Evolutionary conservation across 2,113 vertebrate species (phyloP).

Genomic region (Pycnonotus jocosus): DNA sequence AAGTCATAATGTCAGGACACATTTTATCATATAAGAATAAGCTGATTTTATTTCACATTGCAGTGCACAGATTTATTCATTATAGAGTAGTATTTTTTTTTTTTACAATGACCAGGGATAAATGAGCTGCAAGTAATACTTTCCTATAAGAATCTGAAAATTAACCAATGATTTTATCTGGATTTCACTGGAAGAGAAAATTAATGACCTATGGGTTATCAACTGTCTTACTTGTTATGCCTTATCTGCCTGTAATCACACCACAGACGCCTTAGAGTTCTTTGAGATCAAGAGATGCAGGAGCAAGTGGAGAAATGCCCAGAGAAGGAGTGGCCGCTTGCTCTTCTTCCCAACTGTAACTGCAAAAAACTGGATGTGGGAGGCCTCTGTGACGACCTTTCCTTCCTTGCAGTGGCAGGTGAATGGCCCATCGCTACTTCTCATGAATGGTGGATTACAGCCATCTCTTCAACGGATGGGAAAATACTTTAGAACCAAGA

Average conservation of each 20-base stretch:
- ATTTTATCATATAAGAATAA: background rate
- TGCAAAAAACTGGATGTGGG: background rate
- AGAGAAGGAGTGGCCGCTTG: accelerated
- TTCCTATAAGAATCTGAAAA: background rate
- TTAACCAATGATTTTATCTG: background rate
- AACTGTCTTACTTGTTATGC: background rate
- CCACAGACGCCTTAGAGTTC: background rate
- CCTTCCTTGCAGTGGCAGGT: background rate
- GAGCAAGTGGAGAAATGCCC: background rate
- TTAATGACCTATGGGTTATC: background rate
- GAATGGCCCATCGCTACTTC: background rate
- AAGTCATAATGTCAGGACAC: background rate
- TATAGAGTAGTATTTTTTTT: background rate
- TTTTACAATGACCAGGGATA: background rate
- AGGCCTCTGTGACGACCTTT: background rate
- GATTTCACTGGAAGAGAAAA: background rate
- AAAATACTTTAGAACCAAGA: background rate
- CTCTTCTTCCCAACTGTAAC: background rate
- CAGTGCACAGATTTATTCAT: background rate
- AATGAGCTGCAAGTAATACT: background rate
- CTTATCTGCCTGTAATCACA: background rate
- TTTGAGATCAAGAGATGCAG: background rate
- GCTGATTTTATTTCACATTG: background rate
- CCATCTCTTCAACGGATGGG: background rate
- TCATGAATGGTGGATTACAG: background rate